phyloP scores from a whole-genome alignment of 2,113 vertebrate species.

The Rhadina sibilatrix region DNA sequence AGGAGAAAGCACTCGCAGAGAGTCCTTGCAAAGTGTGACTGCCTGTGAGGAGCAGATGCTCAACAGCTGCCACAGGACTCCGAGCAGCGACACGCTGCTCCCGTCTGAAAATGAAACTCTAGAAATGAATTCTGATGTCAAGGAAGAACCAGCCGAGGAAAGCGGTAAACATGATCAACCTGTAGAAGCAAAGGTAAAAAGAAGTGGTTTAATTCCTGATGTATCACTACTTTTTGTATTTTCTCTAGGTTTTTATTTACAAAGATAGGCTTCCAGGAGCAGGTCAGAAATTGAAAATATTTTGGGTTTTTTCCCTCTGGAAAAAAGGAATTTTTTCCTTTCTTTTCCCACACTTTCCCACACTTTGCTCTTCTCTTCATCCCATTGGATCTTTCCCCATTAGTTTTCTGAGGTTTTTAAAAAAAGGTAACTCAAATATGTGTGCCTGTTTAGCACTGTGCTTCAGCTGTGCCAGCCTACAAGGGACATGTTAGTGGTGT shows the following conservation, averaged over 20 bases:
- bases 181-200: slow-evolving; percentile 68
- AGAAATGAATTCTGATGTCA: neutral
- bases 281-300: neutral
- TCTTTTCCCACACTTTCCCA: neutral
- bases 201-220: neutral
- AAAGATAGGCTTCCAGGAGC: neutral
- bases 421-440: neutral
- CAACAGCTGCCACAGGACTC: slow-evolving; percentile 47
- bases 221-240: neutral
- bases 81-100: neutral
- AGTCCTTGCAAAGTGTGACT: neutral
- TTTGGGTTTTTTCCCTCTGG: neutral
- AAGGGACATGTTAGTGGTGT: neutral
- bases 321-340: neutral
- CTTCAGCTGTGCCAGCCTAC: neutral
- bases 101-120: neutral
- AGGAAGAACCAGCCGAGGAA: slow-evolving; percentile 49
- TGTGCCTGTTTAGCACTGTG: neutral
- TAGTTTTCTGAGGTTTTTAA: neutral
- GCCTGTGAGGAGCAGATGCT: neutral
- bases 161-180: slow-evolving; percentile 39
- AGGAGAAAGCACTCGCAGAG: neutral
- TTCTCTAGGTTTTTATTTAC: neutral
- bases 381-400: neutral
- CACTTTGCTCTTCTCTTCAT: neutral